Evolutionary conservation across 2,888 invertebrate species (phyloP).

Genomic region (Eupelmus urozonus): DNA sequence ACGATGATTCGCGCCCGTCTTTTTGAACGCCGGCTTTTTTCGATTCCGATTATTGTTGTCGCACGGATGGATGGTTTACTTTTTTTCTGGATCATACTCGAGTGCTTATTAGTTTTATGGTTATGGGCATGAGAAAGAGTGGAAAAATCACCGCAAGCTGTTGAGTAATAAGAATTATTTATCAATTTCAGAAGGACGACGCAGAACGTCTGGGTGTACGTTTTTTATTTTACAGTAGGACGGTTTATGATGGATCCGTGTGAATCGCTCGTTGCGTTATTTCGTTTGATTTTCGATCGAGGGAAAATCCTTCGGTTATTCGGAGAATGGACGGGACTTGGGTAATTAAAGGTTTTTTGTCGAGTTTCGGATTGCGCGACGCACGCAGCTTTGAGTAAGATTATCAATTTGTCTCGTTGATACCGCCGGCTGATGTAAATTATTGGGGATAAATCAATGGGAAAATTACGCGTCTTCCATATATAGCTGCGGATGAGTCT

Average conservation of each 20-base stretch:
- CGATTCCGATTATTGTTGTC: background rate
- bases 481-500: too few relatives aligned
- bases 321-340: too few relatives aligned
- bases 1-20: conserved; percentile 5
- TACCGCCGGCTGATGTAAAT: too few relatives aligned
- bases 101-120: conserved; percentile 15
- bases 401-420: too few relatives aligned
- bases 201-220: background rate
- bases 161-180: conserved; percentile 38
- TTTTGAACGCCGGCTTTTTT: background rate
- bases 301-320: too few relatives aligned
- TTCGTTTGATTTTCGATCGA: too few relatives aligned
- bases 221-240: background rate
- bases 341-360: too few relatives aligned
- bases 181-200: conserved; percentile 19
- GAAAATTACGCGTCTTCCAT: too few relatives aligned
- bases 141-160: background rate
- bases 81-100: background rate
- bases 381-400: too few relatives aligned
- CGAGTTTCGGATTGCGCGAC: too few relatives aligned
- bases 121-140: background rate
- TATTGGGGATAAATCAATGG: too few relatives aligned
- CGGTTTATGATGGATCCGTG: background rate
- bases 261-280: background rate
- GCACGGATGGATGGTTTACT: background rate